Evolutionary conservation across 2,888 invertebrate genomes (phyloP).

Genomic region (Sinohyriopsis cumingii): DNA sequence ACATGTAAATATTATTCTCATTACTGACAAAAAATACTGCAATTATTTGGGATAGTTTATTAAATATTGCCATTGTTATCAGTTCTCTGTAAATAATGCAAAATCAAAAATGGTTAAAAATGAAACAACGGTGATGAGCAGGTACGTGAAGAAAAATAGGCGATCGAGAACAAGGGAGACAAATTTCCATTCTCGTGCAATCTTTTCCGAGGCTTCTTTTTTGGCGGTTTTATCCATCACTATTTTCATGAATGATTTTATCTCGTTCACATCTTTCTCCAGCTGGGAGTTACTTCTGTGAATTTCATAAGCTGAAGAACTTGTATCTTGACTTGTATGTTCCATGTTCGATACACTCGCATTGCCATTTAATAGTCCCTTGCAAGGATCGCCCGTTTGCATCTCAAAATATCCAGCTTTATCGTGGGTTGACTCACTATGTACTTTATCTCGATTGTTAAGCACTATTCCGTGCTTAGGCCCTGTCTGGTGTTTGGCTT

Average conservation of each 20-base stretch:
- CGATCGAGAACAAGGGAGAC: constrained; percentile 69
- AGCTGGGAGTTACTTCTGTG: constrained; percentile 25
- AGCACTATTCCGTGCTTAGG: constrained; percentile 19
- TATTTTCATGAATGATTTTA: constrained; percentile 51
- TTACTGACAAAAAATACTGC: too few relatives aligned
- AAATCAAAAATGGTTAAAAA: constrained; percentile 65
- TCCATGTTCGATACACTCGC: constrained; percentile 3
- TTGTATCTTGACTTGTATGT: constrained; percentile 3
- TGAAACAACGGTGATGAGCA: constrained; percentile 64
- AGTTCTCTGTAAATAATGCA: constrained; percentile 20
- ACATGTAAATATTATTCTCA: too few relatives aligned
- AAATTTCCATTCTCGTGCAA: constrained; percentile 67
- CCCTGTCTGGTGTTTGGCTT: constrained; percentile 16
- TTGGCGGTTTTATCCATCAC: constrained; percentile 57
- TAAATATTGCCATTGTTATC: neutral
- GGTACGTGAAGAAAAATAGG: constrained; percentile 68
- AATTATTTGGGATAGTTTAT: too few relatives aligned
- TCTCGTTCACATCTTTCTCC: constrained; percentile 65
- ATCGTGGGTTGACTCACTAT: constrained; percentile 50
- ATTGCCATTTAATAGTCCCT: constrained; percentile 7
- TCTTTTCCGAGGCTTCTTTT: constrained; percentile 59
- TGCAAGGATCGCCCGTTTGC: constrained; percentile 46
- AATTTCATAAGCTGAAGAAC: constrained; percentile 1
- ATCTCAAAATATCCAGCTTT: constrained; percentile 53
- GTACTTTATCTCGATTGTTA: constrained; percentile 38